Conservation (phyloP, 2,888 invertebrate genomes). For the Melipona beecheii region DNA sequence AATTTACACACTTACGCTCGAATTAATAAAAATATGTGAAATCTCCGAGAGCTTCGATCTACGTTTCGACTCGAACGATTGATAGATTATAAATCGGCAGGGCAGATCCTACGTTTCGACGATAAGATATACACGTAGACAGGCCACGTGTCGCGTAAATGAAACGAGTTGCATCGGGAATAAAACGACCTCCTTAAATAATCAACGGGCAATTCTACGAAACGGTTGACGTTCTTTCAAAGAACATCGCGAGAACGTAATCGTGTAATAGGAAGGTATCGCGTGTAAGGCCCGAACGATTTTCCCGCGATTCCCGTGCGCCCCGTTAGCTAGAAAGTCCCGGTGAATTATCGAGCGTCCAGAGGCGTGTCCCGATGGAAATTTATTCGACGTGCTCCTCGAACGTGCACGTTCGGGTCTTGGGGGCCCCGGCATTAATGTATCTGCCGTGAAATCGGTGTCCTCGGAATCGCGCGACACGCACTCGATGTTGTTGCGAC, state of each 20-base stretch:
- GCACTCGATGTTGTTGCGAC: slow-evolving; percentile 74
- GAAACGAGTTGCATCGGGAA: neutral
- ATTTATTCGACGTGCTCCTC: slow-evolving; percentile 70
- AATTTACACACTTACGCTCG: neutral
- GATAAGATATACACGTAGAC: no score
- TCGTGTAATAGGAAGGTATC: slow-evolving; percentile 6
- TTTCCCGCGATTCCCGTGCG: slow-evolving; percentile 23
- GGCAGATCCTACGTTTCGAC: no score
- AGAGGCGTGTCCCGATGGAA: slow-evolving; percentile 56
- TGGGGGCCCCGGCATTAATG: slow-evolving; percentile 76
- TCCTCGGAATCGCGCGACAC: slow-evolving; percentile 79
- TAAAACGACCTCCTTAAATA: neutral
- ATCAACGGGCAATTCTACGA: neutral
- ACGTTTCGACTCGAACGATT: neutral
- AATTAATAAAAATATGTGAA: neutral
- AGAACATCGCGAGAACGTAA: neutral
- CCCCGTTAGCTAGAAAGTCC: slow-evolving; percentile 31
- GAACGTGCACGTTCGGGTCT: slow-evolving; percentile 58
- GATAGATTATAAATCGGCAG: neutral
- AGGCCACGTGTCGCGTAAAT: neutral
- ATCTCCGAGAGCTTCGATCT: neutral
- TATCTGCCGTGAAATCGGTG: slow-evolving; percentile 80
- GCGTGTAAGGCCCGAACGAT: slow-evolving; percentile 3
- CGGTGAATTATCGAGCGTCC: slow-evolving; percentile 63
- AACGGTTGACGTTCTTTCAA: slow-evolving; percentile 14